These are phyloP conservation scores for Cuculus canorus DNA, from an alignment of 2,797 vertebrate species.

Conservation along the genomic window DNA sequence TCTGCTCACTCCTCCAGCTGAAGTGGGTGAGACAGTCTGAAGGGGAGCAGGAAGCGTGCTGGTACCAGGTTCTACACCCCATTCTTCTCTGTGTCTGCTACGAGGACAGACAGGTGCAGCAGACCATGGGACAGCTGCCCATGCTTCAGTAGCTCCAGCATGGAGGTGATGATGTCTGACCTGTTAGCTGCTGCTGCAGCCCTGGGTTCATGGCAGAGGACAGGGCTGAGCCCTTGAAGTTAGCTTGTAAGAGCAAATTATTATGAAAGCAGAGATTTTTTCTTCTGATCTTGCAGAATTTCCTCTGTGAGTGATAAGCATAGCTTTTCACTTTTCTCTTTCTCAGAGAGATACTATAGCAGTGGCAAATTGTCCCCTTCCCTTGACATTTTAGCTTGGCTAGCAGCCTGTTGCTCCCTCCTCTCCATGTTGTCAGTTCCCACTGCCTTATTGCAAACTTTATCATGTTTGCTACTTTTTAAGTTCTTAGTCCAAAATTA, in stretches of 20 bases:
- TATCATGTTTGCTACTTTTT: not conserved
- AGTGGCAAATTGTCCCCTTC: not conserved
- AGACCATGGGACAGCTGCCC: not conserved
- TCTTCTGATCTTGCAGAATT: not conserved
- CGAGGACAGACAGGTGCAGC: not conserved
- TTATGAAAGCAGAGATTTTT: not conserved
- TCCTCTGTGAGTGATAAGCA: not conserved
- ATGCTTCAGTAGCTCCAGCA: not conserved
- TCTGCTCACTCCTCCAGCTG: not conserved
- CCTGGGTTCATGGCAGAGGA: not conserved
- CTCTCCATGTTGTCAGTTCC: not conserved
- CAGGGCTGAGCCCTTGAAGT: not conserved
- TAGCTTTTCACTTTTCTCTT: not conserved
- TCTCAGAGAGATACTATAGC: not conserved
- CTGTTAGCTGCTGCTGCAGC: not conserved
- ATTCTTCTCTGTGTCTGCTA: not conserved
- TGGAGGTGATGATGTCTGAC: not conserved
- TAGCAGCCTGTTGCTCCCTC: not conserved
- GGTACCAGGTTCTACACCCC: not conserved
- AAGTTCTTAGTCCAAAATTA: not conserved
- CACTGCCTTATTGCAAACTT: not conserved
- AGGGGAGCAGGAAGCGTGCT: not conserved
- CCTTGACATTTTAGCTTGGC: not conserved
- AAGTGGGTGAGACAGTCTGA: rapidly evolving
- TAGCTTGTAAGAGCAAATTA: not conserved